Evolutionary conservation across 2,113 vertebrate genomes (phyloP), one percentile per base, ranked within the genome.

Genomic region (Petromus typicus): DNA sequence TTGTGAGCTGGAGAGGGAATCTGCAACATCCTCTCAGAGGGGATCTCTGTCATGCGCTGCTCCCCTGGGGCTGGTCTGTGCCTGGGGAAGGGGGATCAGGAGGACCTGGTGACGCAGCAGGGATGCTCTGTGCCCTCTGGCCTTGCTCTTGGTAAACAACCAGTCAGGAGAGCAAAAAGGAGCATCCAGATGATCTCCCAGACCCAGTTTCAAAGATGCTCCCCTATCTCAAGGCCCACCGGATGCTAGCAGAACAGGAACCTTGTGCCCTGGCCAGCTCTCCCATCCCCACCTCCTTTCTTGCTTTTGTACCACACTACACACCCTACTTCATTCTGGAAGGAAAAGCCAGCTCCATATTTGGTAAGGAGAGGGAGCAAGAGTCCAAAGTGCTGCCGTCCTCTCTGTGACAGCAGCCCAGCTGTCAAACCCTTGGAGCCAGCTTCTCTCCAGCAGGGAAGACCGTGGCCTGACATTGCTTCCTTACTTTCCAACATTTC

Each of bases 61-160:
- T 93, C 95, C 89, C 94, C 40, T 18, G 96, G 2, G 91, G 87
- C 66, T 66, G 61, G 14, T 48, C 90, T 75, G 32, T 67, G 78
- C 83, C 82, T 57, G 34, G 82, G 56, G 43, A n/a, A 91, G 94
- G 75, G 86, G 80, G 64, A 94, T 84, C 85, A 93, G 97, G 51
- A 96, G 95, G 86, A 90, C 37, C 1, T 89, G 90, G 92, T 97
- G 97, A 97, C 82, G 82, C 96, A 97, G 96, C 85, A 51, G 10
- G 48, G 48, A 51, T 64, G 85, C 93, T 90, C 91, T 85, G 40
- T 95, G 94, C 81, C 96, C 97, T 97, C 73, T 90, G 96, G 93
- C 91, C 88, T 94, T 78, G 82, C 80, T n/a, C n/a, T 96, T 64
- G n/a, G 95, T 98, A 98, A 98, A 97, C 97, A 98, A 94, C 94